Evolutionary conservation across 2,113 vertebrate genomes (phyloP), one percentile per base, ranked within the genome.

Genomic region (Puffinus mauretanicus): DNA sequence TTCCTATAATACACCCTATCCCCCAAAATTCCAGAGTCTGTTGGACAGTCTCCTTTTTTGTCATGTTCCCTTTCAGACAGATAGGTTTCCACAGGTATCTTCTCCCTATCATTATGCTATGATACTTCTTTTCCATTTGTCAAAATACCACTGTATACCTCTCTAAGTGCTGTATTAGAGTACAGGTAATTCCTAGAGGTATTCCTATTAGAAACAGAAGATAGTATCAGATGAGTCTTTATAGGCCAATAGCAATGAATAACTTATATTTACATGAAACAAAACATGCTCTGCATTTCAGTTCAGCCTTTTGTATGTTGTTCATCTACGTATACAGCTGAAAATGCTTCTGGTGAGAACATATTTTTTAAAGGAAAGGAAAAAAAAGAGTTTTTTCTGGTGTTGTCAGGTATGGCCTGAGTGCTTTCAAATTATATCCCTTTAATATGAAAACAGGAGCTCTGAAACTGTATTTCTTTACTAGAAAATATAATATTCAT

Each of bases 51-150:
- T 69, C 34, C 5, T 32, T 64, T 67, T 54, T 12, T 36, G 16
- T 27, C 52, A 32, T 26, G 27, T 36, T 51, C 32, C 22, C 8
- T 86, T 75, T 88, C 65, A 85, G 34, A 57, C 29, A 60, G 34
- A 36, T 1, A 32, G 10, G 8, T 22, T 86, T 82, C 24, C 62
- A 64, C 18, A 51, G 6, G 3, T 42, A 22, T 17, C 22, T n/a
- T 22, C 47, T 67, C 34, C 32, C 34, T 46, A 0, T 9, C 5
- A 2, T 46, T 71, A 46, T 22, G 8, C 12, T 62, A 52, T 0
- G 1, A 7, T 29, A n/a, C 4, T 36, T 47, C 10, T 80, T 55
- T 55, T 26, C 32, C 38, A 34, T 51, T 66, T 81, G 16, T 25
- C n/a, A 77, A 21, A 77, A 86, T 57, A 78, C 47, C 27, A 70